Evolutionary conservation across 2,113 vertebrate species (phyloP).

Genomic region (Bubo scandiacus): DNA sequence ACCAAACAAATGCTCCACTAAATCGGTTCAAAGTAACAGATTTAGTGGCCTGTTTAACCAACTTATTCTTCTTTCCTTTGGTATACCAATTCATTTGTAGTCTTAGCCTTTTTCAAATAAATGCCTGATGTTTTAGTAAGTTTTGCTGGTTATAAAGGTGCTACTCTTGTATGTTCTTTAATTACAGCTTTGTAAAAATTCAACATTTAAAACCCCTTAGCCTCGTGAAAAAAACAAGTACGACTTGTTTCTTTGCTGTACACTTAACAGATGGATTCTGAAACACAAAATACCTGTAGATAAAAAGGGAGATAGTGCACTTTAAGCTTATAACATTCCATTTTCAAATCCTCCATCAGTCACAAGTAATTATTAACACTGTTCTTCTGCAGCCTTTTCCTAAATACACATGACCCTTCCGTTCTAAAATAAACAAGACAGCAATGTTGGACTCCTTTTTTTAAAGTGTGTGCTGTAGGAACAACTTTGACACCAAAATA

Average conservation of each 20-base stretch:
- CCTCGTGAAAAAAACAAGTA: slow-evolving; percentile 8
- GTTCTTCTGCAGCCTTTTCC: neutral
- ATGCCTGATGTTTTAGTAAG: slow-evolving; percentile 7
- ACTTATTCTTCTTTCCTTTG: neutral
- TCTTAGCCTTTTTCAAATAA: slow-evolving; percentile 2
- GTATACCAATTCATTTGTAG: neutral
- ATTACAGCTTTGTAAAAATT: slow-evolving; percentile 5
- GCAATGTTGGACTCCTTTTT: neutral
- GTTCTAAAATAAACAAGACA: slow-evolving; percentile 9
- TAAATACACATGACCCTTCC: neutral
- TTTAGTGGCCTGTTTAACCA: neutral
- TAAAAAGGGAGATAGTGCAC: slow-evolving; percentile 57
- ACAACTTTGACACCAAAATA: slow-evolving; percentile 22
- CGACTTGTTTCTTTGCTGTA: slow-evolving; percentile 18
- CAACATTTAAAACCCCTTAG: slow-evolving; percentile 26
- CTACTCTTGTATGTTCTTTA: neutral
- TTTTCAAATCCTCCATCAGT: slow-evolving; percentile 12
- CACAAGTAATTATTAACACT: slow-evolving; percentile 24
- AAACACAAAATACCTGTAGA: slow-evolving; percentile 14
- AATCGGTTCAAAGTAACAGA: neutral
- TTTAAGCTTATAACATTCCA: slow-evolving; percentile 21
- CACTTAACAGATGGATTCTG: slow-evolving; percentile 15
- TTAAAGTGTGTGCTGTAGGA: slow-evolving; percentile 12
- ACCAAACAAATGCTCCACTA: neutral
- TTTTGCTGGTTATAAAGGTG: slow-evolving; percentile 39